These are phyloP conservation scores for Hypomesus transpacificus DNA, from an alignment of 2,113 vertebrate species.

Conservation along the genomic window DNA sequence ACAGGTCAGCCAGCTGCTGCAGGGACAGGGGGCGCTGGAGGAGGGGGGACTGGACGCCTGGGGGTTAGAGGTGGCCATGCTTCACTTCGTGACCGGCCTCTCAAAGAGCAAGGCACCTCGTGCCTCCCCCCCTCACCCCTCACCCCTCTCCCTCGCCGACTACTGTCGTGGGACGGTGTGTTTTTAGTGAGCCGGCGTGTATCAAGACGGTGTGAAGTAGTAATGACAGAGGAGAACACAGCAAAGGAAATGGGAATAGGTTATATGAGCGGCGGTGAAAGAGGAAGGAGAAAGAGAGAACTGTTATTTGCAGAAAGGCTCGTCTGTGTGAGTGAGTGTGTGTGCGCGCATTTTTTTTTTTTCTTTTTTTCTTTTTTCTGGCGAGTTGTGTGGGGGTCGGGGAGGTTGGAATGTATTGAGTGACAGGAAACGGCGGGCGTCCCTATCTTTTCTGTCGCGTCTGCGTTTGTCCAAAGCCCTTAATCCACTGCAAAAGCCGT, in stretches of 20 bases:
- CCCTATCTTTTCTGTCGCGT: slow-evolving; percentile 29
- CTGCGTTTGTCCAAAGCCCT: slow-evolving; percentile 81
- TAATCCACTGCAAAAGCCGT: slow-evolving; percentile 74
- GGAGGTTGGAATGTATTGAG: slow-evolving; percentile 76
- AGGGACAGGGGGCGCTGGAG: slow-evolving; percentile 31
- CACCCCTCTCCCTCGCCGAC: not conserved
- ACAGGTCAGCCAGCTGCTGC: slow-evolving; percentile 87
- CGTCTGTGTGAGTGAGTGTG: not conserved
- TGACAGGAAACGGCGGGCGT: slow-evolving; percentile 78
- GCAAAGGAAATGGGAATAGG: slow-evolving; percentile 34
- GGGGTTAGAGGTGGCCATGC: slow-evolving; percentile 71
- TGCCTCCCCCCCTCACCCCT: not conserved
- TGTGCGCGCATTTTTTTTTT: not conserved
- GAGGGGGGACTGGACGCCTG: slow-evolving; percentile 35
- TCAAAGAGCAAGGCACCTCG: slow-evolving; percentile 46
- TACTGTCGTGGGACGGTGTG: not conserved
- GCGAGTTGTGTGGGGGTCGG: slow-evolving; percentile 32
- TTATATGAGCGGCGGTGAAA: slow-evolving; percentile 46
- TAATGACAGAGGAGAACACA: slow-evolving; percentile 1
- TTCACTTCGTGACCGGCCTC: slow-evolving; percentile 65
- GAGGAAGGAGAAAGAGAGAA: slow-evolving; percentile 50
- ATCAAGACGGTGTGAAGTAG: not conserved
- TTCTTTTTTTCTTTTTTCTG: slow-evolving; percentile 23
- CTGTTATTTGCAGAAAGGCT: slow-evolving; percentile 55
- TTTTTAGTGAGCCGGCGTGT: not conserved